These are phyloP conservation scores for Desmophyllum pertusum DNA, from an alignment of 92 coral and sea anemone genomes.

Conservation along the genomic window DNA sequence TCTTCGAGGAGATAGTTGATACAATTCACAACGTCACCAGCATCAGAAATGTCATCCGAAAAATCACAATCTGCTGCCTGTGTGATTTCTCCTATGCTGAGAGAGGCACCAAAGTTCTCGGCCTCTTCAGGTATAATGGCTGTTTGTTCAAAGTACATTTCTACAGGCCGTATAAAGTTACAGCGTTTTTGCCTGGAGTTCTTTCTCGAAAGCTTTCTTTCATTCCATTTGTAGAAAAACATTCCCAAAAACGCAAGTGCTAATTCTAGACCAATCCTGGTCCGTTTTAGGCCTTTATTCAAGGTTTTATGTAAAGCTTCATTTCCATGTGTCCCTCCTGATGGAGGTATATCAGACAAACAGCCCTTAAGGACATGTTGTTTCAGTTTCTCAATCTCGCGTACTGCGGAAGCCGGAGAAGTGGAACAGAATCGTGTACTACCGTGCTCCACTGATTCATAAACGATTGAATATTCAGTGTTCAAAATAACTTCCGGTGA, in stretches of 20 bases:
- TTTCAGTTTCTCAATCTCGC: slow-evolving; percentile 37
- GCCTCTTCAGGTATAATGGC: slow-evolving; percentile 6
- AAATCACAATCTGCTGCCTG: slow-evolving; percentile 48
- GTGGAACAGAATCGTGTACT: slow-evolving; percentile 28
- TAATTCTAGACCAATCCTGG: slow-evolving; percentile 51
- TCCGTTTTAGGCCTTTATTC: slow-evolving; percentile 36
- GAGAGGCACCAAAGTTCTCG: slow-evolving; percentile 42
- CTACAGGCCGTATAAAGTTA: slow-evolving; percentile 45
- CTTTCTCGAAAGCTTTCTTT: slow-evolving; percentile 42
- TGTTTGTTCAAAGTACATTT: slow-evolving; percentile 29
- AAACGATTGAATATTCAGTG: slow-evolving; percentile 34
- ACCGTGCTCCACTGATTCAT: slow-evolving; percentile 28
- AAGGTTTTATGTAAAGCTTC: slow-evolving; percentile 53
- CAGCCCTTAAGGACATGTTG: slow-evolving; percentile 30
- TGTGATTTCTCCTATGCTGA: slow-evolving; percentile 28
- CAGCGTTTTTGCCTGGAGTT: slow-evolving; percentile 18
- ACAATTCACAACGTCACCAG: slow-evolving; percentile 41
- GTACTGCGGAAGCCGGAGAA: slow-evolving; percentile 23
- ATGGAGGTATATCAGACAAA: slow-evolving; percentile 43
- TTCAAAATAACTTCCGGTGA: slow-evolving; percentile 44
- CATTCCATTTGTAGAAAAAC: slow-evolving; percentile 60
- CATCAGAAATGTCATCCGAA: slow-evolving; percentile 45
- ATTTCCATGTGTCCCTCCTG: slow-evolving; percentile 54
- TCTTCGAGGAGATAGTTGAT: slow-evolving; percentile 42
- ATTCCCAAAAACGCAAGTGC: slow-evolving; percentile 57